These are phyloP conservation scores for Caligus rogercresseyi DNA, from an alignment of 1,140 invertebrate genomes.

Conservation along the genomic window DNA sequence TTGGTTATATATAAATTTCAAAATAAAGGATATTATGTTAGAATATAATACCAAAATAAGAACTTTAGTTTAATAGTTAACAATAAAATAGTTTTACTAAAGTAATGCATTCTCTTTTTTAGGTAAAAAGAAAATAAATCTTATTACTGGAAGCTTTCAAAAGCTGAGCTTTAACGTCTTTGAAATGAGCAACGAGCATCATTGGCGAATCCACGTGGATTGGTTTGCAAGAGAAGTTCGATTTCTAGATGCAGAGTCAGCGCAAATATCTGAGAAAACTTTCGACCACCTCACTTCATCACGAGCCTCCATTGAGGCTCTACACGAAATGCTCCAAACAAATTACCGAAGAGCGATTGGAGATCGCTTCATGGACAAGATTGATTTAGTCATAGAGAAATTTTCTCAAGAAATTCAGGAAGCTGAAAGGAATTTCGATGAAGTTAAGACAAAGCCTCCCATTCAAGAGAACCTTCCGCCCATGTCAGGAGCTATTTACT, in stretches of 20 bases:
- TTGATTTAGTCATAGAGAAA: constrained; percentile 33
- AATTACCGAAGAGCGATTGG: constrained; percentile 2
- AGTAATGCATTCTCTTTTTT: too few species aligned
- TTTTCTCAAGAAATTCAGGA: constrained; percentile 56
- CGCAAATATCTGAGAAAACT: constrained; percentile 62
- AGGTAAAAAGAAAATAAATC: constrained; percentile 47
- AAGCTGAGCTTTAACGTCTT: constrained; percentile 64
- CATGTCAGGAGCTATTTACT: constrained; percentile 57
- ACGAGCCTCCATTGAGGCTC: constrained; percentile 27
- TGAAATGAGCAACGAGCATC: constrained; percentile 47
- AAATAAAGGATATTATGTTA: neutral
- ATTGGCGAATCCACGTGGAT: constrained; percentile 59
- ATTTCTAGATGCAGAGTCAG: constrained; percentile 57
- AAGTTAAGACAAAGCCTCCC: constrained; percentile 43
- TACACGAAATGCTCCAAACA: constrained; percentile 41
- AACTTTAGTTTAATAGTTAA: too few species aligned
- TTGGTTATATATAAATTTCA: too few species aligned
- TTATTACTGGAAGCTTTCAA: constrained; percentile 49
- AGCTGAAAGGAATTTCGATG: constrained; percentile 45
- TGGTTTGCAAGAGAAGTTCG: constrained; percentile 52
- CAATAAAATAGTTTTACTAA: too few species aligned
- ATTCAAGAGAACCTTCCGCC: constrained; percentile 54
- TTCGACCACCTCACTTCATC: constrained; percentile 58
- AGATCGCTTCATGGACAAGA: neutral
- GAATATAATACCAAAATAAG: too few species aligned